Percentiles rank a stretch among this genome's conserved stretches.
Conservation (phyloP, 2,888 invertebrate species). For the Diachrysia chrysitis region DNA sequence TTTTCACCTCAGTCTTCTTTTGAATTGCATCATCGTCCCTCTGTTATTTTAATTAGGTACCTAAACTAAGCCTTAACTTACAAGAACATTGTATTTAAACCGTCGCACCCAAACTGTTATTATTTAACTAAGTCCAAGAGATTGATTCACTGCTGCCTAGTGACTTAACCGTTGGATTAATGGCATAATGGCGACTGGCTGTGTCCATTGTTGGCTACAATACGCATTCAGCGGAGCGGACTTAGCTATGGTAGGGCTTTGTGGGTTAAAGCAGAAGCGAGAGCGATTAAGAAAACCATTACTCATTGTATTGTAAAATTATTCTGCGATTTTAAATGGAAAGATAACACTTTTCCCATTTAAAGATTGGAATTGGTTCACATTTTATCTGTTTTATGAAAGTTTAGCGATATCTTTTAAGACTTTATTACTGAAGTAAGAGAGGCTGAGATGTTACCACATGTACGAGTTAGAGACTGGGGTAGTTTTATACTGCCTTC, state of each 20-base stretch:
- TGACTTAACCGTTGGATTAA: constrained; percentile 68
- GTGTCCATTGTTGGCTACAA: constrained; percentile 69
- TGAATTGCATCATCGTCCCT: no score
- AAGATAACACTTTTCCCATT: not conserved
- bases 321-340: not conserved
- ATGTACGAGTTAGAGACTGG: no score
- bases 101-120: constrained; percentile 43
- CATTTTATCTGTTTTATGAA: no score
- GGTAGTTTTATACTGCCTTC: no score
- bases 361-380: no score
- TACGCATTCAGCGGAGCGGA: constrained; percentile 66
- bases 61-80: not conserved
- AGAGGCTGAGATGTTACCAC: no score
- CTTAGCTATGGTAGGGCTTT: constrained; percentile 26
- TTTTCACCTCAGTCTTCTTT: no score
- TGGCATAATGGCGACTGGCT: constrained; percentile 62
- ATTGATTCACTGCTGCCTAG: constrained; percentile 51
- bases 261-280: constrained; percentile 21
- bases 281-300: constrained; percentile 1
- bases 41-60: not conserved
- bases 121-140: constrained; percentile 57
- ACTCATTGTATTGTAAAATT: not conserved
- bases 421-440: no score
- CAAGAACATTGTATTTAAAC: not conserved
- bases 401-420: no score